Evolutionary conservation across 2,888 invertebrate genomes (phyloP), one percentile per base, ranked within the genome.

Genomic region (Platycheirus albimanus): DNA sequence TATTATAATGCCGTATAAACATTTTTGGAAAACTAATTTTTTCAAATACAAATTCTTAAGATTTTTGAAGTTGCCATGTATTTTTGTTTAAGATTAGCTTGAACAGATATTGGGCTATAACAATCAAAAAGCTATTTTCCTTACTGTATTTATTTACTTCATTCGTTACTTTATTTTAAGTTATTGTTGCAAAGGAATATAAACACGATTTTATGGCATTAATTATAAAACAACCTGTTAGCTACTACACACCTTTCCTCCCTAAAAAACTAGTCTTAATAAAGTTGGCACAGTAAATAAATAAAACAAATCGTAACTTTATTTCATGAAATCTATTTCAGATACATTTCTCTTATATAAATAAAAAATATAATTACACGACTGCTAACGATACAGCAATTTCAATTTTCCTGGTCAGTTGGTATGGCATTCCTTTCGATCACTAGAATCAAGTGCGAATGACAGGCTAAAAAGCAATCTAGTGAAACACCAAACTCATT

Each of bases 401-500:
- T 69, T 69, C n/a, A 58, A 67, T 83, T 61, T 61, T 61, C 61
- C 71, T 56, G 54, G 5, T 4, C 13, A 3, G 0, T 15, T n/a
- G 8, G 28, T n/a, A 28, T 30, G 10, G 3, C 28, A 61, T 61
- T 61, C 45, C 61, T 28, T 61, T 61, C 30, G 43, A 24, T 30
- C 61, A 61, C 45, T 30, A 63, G 63, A 70, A 45, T 52, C 45
- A 67, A 66, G 66, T 54, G 79, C 45, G 56, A 64, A 75, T 52
- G 54, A 54, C 24, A 41, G 13, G 20, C 51, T 52, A 38, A 64
- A 56, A 66, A 66, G 43, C 70, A 63, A 66, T 61, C 43, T 13
- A 13, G 51, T 45, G 17, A 71, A 67, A 72, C 77, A 83, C 72
- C 51, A 78, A 56, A 83, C 74, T 78, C 77, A 83, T 78, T 78